These are phyloP conservation scores for Eristalinus sepulchralis DNA, from an alignment of 2,888 invertebrate species.

Conservation along the genomic window DNA sequence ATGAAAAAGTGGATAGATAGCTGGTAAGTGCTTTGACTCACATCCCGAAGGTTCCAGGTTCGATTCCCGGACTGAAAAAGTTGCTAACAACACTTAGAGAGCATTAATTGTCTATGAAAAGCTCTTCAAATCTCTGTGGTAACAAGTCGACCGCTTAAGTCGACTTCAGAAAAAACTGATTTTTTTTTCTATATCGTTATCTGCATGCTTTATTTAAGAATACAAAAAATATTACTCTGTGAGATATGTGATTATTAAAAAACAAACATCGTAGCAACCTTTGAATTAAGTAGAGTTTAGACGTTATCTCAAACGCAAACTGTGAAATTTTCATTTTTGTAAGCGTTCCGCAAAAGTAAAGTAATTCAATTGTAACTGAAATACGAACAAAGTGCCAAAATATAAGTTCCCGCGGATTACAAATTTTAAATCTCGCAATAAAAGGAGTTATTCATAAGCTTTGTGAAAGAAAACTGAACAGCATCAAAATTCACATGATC, in stretches of 20 bases:
- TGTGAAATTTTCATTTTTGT: conserved; percentile 20
- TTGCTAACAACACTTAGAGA: too few species aligned
- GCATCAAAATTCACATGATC: neutral
- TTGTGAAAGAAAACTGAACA: neutral
- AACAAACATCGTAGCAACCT: neutral
- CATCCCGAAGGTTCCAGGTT: too few species aligned
- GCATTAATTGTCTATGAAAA: too few species aligned
- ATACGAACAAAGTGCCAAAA: neutral
- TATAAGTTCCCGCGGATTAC: conserved; percentile 17
- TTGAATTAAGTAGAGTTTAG: conserved; percentile 21
- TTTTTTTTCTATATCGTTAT: neutral
- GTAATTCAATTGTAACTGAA: conserved; percentile 10
- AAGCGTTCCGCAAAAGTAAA: conserved; percentile 14
- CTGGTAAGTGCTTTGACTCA: too few species aligned
- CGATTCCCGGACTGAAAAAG: too few species aligned
- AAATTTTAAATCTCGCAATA: conserved; percentile 26
- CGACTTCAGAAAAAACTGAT: conserved; percentile 12
- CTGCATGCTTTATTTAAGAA: neutral
- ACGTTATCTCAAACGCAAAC: conserved; percentile 10
- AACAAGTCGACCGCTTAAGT: conserved; percentile 5
- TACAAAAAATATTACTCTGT: neutral
- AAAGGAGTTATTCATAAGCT: conserved; percentile 21
- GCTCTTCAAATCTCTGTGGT: too few species aligned
- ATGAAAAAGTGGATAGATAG: too few species aligned
- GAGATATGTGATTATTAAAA: conserved; percentile 16